Evolutionary conservation across 92 coral and sea anemone species (phyloP).

Genomic region (Parazoanthus swiftii): DNA sequence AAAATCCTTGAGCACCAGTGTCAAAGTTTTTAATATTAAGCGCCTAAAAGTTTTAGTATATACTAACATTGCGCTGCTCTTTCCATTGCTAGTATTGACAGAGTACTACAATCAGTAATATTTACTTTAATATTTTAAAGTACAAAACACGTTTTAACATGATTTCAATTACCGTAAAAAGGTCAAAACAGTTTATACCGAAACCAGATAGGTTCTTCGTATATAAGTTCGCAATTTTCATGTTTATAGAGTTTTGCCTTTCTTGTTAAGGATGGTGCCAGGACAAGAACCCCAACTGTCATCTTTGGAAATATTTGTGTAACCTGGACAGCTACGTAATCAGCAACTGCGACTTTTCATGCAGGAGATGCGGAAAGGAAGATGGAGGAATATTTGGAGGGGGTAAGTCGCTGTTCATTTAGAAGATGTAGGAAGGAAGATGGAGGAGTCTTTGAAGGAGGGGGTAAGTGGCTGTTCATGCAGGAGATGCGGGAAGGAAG

Average conservation of each 20-base stretch:
- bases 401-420: neutral
- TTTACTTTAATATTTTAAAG: too few species aligned
- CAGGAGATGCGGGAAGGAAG: neutral
- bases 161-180: too few species aligned
- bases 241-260: neutral
- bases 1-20: too few species aligned
- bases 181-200: too few species aligned
- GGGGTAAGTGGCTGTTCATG: neutral
- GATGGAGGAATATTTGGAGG: neutral
- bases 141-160: too few species aligned
- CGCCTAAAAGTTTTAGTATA: too few species aligned
- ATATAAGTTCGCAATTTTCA: too few species aligned
- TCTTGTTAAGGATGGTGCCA: neutral
- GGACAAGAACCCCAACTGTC: neutral
- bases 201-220: too few species aligned
- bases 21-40: too few species aligned
- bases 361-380: neutral
- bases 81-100: too few species aligned
- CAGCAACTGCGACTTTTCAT: neutral
- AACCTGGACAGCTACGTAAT: neutral
- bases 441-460: neutral
- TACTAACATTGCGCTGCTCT: too few species aligned
- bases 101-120: too few species aligned
- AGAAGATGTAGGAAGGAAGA: neutral
- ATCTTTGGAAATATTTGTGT: neutral